These are phyloP conservation scores for Holothuria leucospilota DNA, from an alignment of 53 echinoderm and acorn worm species.

Conservation along the genomic window DNA sequence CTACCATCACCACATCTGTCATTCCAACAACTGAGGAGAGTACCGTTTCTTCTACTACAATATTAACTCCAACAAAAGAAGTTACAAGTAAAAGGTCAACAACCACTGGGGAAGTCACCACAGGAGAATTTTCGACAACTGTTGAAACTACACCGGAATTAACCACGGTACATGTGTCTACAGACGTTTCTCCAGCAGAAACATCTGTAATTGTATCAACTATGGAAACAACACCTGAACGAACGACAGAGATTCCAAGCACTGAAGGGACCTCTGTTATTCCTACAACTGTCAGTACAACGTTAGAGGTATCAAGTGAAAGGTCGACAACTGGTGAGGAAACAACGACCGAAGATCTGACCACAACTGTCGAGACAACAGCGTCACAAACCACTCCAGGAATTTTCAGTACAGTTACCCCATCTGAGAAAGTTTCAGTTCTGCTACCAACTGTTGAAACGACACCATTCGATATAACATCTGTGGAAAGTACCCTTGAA, in stretches of 20 bases:
- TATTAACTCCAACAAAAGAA: too few relatives aligned
- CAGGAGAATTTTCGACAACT: too few relatives aligned
- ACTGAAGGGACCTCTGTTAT: neutral
- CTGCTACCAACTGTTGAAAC: neutral
- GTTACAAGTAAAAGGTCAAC: too few relatives aligned
- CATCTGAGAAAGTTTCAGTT: neutral
- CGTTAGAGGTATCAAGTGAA: too few relatives aligned
- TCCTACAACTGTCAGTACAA: neutral
- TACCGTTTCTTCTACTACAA: neutral
- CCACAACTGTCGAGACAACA: too few relatives aligned
- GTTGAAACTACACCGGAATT: too few relatives aligned
- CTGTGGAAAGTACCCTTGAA: neutral
- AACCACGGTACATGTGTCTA: too few relatives aligned
- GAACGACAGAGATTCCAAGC: neutral
- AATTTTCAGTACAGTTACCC: too few relatives aligned
- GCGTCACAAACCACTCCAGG: too few relatives aligned
- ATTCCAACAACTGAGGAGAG: slow-evolving; percentile 17
- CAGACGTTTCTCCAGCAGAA: slow-evolving; percentile 7
- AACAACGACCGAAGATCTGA: too few relatives aligned
- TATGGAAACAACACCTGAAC: neutral
- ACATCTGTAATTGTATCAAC: neutral
- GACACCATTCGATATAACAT: neutral
- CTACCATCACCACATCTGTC: neutral
- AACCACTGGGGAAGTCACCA: too few relatives aligned
- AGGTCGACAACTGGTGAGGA: too few relatives aligned